Evolutionary conservation across 1,140 invertebrate genomes (phyloP).

Genomic region (Acyrthosiphon pisum): DNA sequence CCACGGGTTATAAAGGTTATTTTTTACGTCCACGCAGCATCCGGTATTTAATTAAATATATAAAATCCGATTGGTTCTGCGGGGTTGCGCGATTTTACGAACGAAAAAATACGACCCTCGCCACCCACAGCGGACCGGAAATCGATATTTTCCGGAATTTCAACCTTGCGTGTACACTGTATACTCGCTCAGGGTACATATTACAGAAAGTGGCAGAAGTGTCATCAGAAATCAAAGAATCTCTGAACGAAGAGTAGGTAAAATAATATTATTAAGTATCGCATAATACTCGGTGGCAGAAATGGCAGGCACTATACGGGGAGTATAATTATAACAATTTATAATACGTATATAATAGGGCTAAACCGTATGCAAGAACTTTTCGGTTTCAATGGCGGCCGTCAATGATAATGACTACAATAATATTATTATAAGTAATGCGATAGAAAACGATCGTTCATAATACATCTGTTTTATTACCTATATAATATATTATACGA

Average conservation of each 20-base stretch:
- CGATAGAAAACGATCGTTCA: too few relatives aligned
- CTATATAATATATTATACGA: too few relatives aligned
- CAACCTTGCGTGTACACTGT: not conserved
- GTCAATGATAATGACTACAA: too few relatives aligned
- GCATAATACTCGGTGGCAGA: too few relatives aligned
- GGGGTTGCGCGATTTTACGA: conserved; percentile 14
- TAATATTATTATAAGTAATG: too few relatives aligned
- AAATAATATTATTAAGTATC: too few relatives aligned
- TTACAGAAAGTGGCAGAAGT: not conserved
- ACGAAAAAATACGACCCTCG: conserved; percentile 28
- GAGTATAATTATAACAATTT: too few relatives aligned
- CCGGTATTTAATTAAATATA: conserved; percentile 47
- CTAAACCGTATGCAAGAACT: too few relatives aligned
- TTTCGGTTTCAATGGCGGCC: too few relatives aligned
- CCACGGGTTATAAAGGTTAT: conserved; percentile 8
- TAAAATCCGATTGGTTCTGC: conserved; percentile 21
- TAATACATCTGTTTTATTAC: too few relatives aligned
- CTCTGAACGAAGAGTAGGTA: not conserved
- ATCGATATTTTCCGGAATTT: conserved; percentile 36
- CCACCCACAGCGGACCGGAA: not conserved
- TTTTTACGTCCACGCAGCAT: not conserved
- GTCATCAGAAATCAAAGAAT: not conserved
- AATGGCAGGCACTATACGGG: too few relatives aligned
- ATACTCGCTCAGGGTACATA: not conserved
- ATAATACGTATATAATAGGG: too few relatives aligned